Conservation (phyloP, 2,888 invertebrate genomes). For the Tenthredo livida region DNA sequence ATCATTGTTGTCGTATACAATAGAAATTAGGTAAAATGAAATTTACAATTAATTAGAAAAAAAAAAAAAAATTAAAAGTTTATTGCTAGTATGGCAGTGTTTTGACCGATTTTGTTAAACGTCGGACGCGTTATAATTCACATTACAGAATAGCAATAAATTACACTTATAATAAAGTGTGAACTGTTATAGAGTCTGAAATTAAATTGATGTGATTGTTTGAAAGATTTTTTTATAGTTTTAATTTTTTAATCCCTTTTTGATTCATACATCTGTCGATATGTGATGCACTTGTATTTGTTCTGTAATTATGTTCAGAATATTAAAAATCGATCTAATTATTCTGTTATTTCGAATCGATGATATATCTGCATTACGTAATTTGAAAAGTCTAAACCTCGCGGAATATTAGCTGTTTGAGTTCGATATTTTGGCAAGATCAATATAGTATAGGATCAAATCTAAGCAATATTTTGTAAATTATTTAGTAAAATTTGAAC, state of each 20-base stretch:
- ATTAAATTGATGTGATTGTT: neutral
- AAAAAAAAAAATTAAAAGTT: neutral
- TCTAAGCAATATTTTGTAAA: neutral
- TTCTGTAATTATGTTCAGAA: neutral
- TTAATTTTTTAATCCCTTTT: too few relatives aligned
- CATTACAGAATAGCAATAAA: neutral
- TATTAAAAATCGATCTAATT: neutral
- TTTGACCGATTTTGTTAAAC: slow-evolving; percentile 51
- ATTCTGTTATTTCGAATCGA: neutral
- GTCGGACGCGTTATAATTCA: slow-evolving; percentile 49
- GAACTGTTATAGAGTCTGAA: neutral
- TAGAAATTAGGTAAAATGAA: slow-evolving; percentile 16
- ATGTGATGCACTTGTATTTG: neutral
- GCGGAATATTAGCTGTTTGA: neutral
- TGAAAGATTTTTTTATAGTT: neutral
- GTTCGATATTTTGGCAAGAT: slow-evolving; percentile 8
- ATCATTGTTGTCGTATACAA: neutral
- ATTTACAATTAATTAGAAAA: slow-evolving; percentile 27
- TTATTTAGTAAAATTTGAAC: neutral
- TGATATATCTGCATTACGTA: neutral
- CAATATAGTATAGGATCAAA: neutral
- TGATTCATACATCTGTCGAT: neutral
- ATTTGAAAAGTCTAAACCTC: neutral
- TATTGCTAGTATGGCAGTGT: slow-evolving; percentile 54
- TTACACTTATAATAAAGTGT: neutral